These are phyloP conservation scores for Axea sp. DNA, from an alignment of 2,888 invertebrate species.

Conservation along the genomic window DNA sequence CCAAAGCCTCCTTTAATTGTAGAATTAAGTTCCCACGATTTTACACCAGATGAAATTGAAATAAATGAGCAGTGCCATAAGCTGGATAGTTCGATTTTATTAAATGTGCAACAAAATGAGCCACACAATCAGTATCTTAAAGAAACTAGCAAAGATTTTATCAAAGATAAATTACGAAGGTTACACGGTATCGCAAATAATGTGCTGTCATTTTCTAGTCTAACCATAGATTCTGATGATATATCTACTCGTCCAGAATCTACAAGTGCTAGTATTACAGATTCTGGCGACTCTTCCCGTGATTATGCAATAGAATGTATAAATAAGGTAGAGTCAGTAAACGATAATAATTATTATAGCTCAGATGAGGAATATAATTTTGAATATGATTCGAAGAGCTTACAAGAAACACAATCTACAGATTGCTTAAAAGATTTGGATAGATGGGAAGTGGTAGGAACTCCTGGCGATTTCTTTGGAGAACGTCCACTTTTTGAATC, in stretches of 20 bases:
- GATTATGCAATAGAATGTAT: too few relatives aligned
- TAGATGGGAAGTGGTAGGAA: conserved; percentile 1
- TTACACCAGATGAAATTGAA: conserved; percentile 2
- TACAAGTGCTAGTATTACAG: not conserved
- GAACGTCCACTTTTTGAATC: not conserved
- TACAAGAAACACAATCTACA: too few relatives aligned
- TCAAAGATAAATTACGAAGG: not conserved
- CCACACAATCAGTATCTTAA: not conserved
- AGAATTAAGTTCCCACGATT: conserved; percentile 27
- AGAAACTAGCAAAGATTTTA: not conserved
- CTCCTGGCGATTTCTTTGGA: not conserved
- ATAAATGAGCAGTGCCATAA: not conserved
- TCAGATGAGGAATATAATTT: conserved; percentile 2
- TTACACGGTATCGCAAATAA: conserved; percentile 1
- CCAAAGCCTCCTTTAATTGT: conserved; percentile 16
- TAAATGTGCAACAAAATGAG: not conserved
- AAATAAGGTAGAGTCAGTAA: too few relatives aligned
- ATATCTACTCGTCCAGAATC: not conserved
- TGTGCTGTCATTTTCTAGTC: not conserved
- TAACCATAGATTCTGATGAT: conserved; percentile 18
- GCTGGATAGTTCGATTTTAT: conserved; percentile 3
- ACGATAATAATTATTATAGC: too few relatives aligned
- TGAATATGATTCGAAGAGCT: too few relatives aligned
- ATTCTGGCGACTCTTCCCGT: not conserved
- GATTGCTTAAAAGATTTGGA: conserved; percentile 2